A percentile compares a stretch with the other conserved stretches of the same genome.
These are phyloP conservation scores for Zeugodacus cucurbitae DNA, from an alignment of 1,140 invertebrate species.

Conservation along the genomic window DNA sequence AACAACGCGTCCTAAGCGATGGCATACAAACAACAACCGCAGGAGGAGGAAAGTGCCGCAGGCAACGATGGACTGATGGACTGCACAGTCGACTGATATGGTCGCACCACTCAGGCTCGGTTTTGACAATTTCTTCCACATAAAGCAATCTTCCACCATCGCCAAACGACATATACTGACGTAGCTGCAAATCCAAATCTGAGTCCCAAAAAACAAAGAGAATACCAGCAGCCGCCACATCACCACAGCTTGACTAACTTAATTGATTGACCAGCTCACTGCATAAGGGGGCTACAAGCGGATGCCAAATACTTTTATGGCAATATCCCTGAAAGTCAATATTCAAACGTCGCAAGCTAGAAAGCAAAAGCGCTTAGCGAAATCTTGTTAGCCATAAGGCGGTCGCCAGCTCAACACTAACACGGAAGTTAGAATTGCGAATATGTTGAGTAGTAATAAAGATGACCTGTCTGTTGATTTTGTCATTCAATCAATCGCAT, in stretches of 20 bases:
- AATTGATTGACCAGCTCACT: constrained; percentile 33
- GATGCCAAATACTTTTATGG: neutral
- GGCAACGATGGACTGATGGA: neutral
- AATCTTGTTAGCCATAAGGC: neutral
- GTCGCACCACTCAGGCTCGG: neutral
- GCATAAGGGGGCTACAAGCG: neutral
- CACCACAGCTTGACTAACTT: neutral
- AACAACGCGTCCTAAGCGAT: neutral
- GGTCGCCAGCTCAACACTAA: neutral
- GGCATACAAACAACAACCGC: neutral
- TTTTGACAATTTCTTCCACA: constrained; percentile 32
- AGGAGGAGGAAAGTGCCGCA: neutral
- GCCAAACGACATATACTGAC: neutral
- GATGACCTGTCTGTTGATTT: constrained; percentile 45
- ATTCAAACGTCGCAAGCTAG: neutral
- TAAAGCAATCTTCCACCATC: constrained; percentile 15
- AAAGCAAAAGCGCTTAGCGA: neutral
- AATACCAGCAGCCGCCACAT: neutral
- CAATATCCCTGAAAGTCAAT: neutral
- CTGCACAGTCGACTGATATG: neutral
- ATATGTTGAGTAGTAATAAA: constrained; percentile 17
- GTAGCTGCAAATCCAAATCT: constrained; percentile 5
- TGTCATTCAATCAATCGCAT: constrained; percentile 47
- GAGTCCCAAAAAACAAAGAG: neutral
- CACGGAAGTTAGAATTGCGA: neutral